A percentile compares a stretch with the other conserved stretches of the same genome.
Evolutionary conservation across 1,140 invertebrate species (phyloP).

Genomic region (Rhagoletis zephyria): DNA sequence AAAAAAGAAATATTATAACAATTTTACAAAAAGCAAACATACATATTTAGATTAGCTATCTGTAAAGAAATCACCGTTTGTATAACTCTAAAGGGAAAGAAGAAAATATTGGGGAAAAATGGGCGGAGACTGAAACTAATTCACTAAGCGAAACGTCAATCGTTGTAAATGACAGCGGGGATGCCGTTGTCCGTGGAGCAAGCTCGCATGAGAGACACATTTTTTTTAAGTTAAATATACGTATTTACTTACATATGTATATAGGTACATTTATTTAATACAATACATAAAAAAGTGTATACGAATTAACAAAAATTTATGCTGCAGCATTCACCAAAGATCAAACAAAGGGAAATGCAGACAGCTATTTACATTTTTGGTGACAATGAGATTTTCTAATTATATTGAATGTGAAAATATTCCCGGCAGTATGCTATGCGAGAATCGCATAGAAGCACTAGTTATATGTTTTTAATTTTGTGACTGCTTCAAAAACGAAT

Average conservation of each 20-base stretch:
- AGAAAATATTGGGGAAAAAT: background rate
- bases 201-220: background rate
- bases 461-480: too few relatives aligned
- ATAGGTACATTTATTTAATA: background rate
- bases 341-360: constrained; percentile 18
- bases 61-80: constrained; percentile 33
- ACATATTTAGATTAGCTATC: constrained; percentile 1
- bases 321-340: background rate
- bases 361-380: background rate
- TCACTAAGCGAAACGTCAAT: background rate
- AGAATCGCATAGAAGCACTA: background rate
- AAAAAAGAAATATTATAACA: too few relatives aligned
- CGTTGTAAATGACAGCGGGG: background rate
- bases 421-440: background rate
- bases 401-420: background rate
- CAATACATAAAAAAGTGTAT: background rate
- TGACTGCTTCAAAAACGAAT: too few relatives aligned
- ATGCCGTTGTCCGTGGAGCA: background rate
- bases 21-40: too few relatives aligned
- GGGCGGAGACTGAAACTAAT: background rate
- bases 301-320: background rate
- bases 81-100: background rate
- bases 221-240: background rate
- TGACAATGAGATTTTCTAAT: background rate
- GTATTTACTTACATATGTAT: too few relatives aligned